These are phyloP conservation scores for Vesta saturnalis DNA, from an alignment of 2,888 invertebrate genomes.

Conservation along the genomic window DNA sequence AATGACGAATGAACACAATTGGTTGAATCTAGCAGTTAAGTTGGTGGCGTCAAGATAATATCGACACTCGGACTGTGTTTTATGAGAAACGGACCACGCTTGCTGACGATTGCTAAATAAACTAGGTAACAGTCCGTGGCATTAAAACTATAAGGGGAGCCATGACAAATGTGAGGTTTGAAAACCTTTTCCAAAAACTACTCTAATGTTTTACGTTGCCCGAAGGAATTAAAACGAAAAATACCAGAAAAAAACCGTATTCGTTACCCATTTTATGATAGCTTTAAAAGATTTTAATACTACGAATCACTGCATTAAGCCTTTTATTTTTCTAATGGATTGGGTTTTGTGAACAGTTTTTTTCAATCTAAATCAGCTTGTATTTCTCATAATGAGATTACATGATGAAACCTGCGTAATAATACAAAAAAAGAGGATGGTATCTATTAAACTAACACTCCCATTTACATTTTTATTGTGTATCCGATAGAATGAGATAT, in stretches of 20 bases:
- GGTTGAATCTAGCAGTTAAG: slow-evolving; percentile 52
- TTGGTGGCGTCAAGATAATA: slow-evolving; percentile 52
- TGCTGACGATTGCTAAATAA: slow-evolving; percentile 57
- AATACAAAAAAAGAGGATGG: too few relatives aligned
- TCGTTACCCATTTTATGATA: slow-evolving; percentile 17
- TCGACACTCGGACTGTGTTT: slow-evolving; percentile 53
- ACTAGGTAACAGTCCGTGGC: slow-evolving; percentile 54
- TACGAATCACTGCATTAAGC: background rate
- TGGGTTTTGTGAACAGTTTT: background rate
- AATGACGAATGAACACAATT: slow-evolving; percentile 55
- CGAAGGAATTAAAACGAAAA: slow-evolving; percentile 30
- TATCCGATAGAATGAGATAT: too few relatives aligned
- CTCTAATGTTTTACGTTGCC: slow-evolving; percentile 35
- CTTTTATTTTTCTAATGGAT: slow-evolving; percentile 5
- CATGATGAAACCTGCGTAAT: background rate
- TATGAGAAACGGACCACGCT: slow-evolving; percentile 50
- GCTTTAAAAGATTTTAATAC: slow-evolving; percentile 16
- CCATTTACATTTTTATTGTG: too few relatives aligned
- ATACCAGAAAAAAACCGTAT: slow-evolving; percentile 27
- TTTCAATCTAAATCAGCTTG: too few relatives aligned
- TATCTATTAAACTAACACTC: too few relatives aligned
- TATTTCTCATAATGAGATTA: too few relatives aligned
- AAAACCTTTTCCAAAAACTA: slow-evolving; percentile 32
- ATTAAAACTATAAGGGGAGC: slow-evolving; percentile 51
- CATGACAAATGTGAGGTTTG: slow-evolving; percentile 34